These are phyloP conservation scores for Boleophthalmus pectinirostris DNA, from an alignment of 2,113 vertebrate species.

Conservation along the genomic window DNA sequence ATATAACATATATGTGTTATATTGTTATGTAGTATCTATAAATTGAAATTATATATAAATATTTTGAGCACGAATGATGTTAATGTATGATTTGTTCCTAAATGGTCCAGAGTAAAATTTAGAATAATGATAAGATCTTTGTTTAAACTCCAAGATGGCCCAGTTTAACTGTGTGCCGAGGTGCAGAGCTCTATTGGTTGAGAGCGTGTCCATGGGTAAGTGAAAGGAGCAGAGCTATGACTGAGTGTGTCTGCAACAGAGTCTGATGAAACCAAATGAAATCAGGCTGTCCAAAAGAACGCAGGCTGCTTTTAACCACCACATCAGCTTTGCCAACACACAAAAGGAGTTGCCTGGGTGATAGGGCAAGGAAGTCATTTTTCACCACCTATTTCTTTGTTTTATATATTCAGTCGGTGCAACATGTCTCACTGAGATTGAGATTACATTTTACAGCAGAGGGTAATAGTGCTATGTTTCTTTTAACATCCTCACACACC, in stretches of 20 bases:
- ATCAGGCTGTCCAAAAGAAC: constrained; percentile 50
- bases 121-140: constrained; percentile 28
- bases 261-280: constrained; percentile 75
- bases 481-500: not conserved
- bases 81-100: not conserved
- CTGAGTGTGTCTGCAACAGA: constrained; percentile 26
- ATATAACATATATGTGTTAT: not conserved
- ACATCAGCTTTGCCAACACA: constrained; percentile 24
- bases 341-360: constrained; percentile 26
- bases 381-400: constrained; percentile 17
- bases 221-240: constrained; percentile 13
- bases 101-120: not conserved
- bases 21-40: not conserved
- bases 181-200: constrained; percentile 21
- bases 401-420: constrained; percentile 46
- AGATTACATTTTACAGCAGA: constrained; percentile 5
- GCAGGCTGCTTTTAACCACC: constrained; percentile 17
- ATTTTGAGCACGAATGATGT: not conserved
- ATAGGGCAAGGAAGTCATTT: constrained; percentile 40
- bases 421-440: constrained; percentile 40
- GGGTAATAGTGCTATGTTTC: not conserved
- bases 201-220: constrained; percentile 32
- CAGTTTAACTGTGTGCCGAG: constrained; percentile 23
- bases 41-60: not conserved
- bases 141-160: constrained; percentile 25